Conservation (phyloP, 2,113 vertebrate genomes). For the Ptilonorhynchus violaceus region DNA sequence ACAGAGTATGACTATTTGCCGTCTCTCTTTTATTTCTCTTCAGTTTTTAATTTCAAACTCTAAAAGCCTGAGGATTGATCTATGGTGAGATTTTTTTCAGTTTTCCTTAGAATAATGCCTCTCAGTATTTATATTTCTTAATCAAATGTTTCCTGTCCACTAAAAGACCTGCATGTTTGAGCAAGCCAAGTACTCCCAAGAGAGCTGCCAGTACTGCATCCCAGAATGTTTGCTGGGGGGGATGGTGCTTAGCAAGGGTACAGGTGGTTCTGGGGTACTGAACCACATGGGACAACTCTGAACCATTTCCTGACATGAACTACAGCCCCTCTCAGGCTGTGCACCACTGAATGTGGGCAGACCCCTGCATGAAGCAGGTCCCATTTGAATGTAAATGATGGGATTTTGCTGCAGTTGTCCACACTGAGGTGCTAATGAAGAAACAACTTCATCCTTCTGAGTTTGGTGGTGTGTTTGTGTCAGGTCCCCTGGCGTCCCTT, state of each 20-base stretch:
- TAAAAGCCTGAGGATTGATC: not conserved
- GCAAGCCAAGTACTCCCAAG: not conserved
- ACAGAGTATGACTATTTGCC: not conserved
- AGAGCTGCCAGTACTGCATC: not conserved
- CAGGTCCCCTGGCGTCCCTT: not conserved
- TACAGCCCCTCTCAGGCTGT: not conserved
- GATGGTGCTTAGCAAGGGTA: not conserved
- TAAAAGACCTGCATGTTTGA: not conserved
- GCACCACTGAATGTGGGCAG: not conserved
- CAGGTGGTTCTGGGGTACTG: not conserved
- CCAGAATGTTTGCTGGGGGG: not conserved
- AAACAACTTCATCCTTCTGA: not conserved
- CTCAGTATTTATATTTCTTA: not conserved
- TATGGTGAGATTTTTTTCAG: not conserved
- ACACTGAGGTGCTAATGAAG: constrained; percentile 42
- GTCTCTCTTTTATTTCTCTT: not conserved
- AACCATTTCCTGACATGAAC: not conserved
- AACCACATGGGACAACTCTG: not conserved
- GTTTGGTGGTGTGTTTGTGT: not conserved
- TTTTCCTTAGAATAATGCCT: not conserved
- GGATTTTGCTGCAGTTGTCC: not conserved
- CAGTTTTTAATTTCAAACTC: not conserved
- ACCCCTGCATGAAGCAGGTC: not conserved
- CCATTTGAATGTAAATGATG: not conserved
- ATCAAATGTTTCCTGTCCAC: not conserved